Evolutionary conservation across 2,888 invertebrate genomes (phyloP), one percentile per base, ranked within the genome.

Genomic region (Callyntrura guangdongensis): DNA sequence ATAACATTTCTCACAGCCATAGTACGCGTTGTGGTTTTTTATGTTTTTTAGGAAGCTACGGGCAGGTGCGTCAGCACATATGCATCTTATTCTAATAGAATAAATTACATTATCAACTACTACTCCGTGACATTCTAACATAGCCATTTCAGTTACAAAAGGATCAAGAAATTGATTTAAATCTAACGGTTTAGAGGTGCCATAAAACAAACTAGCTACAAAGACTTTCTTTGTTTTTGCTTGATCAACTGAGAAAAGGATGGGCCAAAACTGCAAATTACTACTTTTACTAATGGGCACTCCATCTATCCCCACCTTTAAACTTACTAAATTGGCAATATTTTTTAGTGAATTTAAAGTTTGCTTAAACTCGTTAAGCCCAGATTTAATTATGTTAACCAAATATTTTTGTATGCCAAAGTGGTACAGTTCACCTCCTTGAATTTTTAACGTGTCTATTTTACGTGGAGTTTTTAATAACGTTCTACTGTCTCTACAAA

Each of bases 61-160:
- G 0, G 91, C 91, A 12, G 91, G 91, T 0, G 91, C 83, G 56
- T 91, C 91, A 0, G 89, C 89, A 22, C 77, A 12, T 14, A 91
- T 83, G 11, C 82, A 82, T 36, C 69, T 47, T 0, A 91, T 72
- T 59, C 85, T 45, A 67, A 91, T 17, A 12, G 20, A 17, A 20
- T 67, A 45, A 12, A 49, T 22, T 3, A 86, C 81, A 49, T 85
- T 9, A 4, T 25, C 1, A 45, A 69, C 20, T n/a, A 81, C 0
- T 20, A 61, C 12, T 6, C 72, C 64, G n/a, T 47, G 25, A n/a
- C 72, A 25, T n/a, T 53, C 81, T 12, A 90, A 36, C 0, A 20
- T 0, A 2, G 20, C 8, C 59, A 56, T 59, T 59, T 81, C 81
- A 12, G 5, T 17, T 14, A 81, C 59, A 59, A 56, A 81, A 4